These are phyloP conservation scores for Drosophila malerkotliana DNA, from an alignment of 1,140 invertebrate species.

Conservation along the genomic window DNA sequence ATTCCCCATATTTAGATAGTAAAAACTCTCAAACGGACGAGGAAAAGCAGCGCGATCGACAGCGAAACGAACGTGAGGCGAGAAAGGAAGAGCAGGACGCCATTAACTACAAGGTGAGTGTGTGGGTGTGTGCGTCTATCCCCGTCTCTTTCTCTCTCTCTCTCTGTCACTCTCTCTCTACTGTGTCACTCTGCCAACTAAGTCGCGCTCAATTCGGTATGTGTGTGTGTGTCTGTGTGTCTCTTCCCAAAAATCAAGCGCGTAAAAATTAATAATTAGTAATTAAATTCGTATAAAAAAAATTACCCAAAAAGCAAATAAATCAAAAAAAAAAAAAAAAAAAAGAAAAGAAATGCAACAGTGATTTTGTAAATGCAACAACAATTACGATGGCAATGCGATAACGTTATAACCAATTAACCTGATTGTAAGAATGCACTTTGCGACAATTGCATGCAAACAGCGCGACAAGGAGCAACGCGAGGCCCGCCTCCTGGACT, in stretches of 20 bases:
- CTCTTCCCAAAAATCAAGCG: constrained; percentile 8
- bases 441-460: constrained; percentile 82
- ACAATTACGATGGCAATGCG: constrained; percentile 36
- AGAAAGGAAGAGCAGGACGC: constrained; percentile 84
- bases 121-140: constrained; percentile 54
- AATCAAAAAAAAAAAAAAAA: background rate
- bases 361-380: background rate
- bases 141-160: constrained; percentile 40
- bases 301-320: background rate
- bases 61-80: constrained; percentile 82
- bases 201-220: constrained; percentile 31
- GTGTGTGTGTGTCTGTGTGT: constrained; percentile 41
- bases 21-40: constrained; percentile 84
- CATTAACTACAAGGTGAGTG: constrained; percentile 83
- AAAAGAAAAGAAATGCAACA: background rate
- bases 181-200: background rate
- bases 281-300: constrained; percentile 28
- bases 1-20: constrained; percentile 63
- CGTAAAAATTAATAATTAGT: constrained; percentile 29
- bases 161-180: constrained; percentile 14
- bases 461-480: constrained; percentile 83
- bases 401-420: constrained; percentile 32
- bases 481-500: constrained; percentile 83
- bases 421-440: constrained; percentile 78
- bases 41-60: constrained; percentile 83